phyloP scores from a whole-genome alignment of 2,888 invertebrate genomes.

The Philereme vetulata region DNA sequence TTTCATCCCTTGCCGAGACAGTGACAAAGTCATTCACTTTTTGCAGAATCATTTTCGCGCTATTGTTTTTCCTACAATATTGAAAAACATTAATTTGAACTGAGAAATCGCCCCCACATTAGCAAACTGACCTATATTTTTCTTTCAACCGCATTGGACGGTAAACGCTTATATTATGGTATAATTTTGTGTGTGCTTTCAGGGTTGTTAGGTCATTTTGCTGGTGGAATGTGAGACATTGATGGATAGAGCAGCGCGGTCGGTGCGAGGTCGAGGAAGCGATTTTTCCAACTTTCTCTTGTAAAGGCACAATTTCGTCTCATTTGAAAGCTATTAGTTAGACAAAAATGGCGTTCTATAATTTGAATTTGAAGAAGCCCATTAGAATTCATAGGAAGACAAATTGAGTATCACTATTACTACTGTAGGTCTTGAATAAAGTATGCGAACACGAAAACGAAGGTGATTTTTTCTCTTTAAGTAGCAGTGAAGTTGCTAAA shows the following conservation, averaged over 20 bases:
- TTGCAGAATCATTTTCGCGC: conserved; percentile 14
- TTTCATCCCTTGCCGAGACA: conserved; percentile 1
- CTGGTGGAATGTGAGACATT: conserved; percentile 31
- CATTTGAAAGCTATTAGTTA: conserved; percentile 27
- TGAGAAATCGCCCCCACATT: conserved; percentile 36
- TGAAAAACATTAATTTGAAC: conserved; percentile 42
- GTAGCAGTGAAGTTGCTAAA: too few species aligned
- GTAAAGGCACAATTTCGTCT: conserved; percentile 22
- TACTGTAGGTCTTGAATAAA: not conserved
- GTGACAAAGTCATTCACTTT: conserved; percentile 9
- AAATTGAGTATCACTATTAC: not conserved
- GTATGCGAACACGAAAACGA: not conserved
- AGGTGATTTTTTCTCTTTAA: too few species aligned
- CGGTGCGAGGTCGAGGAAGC: conserved; percentile 26
- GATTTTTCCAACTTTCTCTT: conserved; percentile 29
- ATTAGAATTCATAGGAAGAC: not conserved
- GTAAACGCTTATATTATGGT: conserved; percentile 28
- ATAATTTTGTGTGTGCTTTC: conserved; percentile 17
- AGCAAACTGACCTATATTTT: conserved; percentile 40
- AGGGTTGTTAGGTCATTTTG: conserved; percentile 23
- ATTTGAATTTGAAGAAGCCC: not conserved
- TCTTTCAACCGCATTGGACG: conserved; percentile 7
- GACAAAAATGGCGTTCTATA: conserved; percentile 7
- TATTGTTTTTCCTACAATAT: conserved; percentile 37
- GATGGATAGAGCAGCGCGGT: conserved; percentile 38